Evolutionary conservation across 2,888 invertebrate genomes (phyloP).

Genomic region (Dasysyrphus tricinctus): DNA sequence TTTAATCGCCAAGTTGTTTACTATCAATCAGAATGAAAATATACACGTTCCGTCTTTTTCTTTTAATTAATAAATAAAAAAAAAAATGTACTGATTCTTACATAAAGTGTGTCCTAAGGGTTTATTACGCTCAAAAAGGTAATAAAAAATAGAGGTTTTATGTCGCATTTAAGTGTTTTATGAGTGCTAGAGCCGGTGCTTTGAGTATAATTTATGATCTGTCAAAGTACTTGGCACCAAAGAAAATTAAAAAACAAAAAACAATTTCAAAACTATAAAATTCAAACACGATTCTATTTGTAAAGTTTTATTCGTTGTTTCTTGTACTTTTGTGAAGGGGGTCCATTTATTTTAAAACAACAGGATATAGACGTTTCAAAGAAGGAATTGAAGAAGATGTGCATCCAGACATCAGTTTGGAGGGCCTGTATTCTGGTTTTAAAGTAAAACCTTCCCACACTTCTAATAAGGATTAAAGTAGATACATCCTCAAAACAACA

Average conservation of each 20-base stretch:
- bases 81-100: background rate
- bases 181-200: background rate
- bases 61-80: constrained; percentile 26
- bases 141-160: constrained; percentile 42
- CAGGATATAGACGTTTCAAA: background rate
- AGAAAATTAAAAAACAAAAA: constrained; percentile 1
- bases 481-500: no score
- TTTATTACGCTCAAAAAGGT: constrained; percentile 33
- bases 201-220: constrained; percentile 66
- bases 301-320: background rate
- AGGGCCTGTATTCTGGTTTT: no score
- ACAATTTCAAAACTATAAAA: constrained; percentile 45
- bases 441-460: no score
- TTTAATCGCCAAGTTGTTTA: constrained; percentile 65
- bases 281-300: constrained; percentile 59
- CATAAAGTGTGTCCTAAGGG: constrained; percentile 1
- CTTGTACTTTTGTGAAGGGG: background rate
- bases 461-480: no score
- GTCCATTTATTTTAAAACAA: background rate
- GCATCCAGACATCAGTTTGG: background rate
- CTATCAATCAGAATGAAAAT: constrained; percentile 56
- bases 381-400: background rate
- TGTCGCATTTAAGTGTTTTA: constrained; percentile 53
- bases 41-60: background rate
- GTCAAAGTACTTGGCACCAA: constrained; percentile 61